Evolutionary conservation across 2,113 vertebrate species (phyloP).

Genomic region (Paramisgurnus dabryanus): DNA sequence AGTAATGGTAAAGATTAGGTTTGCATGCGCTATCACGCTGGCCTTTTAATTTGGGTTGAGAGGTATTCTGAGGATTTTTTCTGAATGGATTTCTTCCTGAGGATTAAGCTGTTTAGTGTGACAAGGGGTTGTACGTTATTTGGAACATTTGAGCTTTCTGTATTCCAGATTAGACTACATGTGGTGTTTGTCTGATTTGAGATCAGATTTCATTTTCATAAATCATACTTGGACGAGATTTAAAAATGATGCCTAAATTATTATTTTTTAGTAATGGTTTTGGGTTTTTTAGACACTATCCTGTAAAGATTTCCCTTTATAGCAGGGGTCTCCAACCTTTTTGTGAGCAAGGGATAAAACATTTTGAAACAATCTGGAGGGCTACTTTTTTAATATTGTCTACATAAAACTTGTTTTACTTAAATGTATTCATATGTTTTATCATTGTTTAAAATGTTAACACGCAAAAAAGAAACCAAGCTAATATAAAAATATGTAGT

Average conservation of each 20-base stretch:
- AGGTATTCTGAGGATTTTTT: slow-evolving; percentile 56
- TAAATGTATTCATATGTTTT: no score
- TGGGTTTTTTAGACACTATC: neutral
- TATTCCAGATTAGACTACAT: slow-evolving; percentile 6
- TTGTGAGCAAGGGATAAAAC: no score
- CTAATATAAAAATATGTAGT: no score
- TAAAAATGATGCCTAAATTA: neutral
- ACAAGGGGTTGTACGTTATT: slow-evolving; percentile 46
- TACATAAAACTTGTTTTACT: no score
- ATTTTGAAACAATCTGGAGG: no score
- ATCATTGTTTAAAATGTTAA: no score
- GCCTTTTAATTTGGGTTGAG: slow-evolving; percentile 28
- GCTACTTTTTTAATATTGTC: no score
- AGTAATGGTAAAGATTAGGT: slow-evolving; percentile 10
- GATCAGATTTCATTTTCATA: neutral
- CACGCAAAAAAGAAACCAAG: no score
- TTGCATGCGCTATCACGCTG: neutral
- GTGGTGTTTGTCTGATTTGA: slow-evolving; percentile 9
- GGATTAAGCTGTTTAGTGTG: slow-evolving; percentile 66
- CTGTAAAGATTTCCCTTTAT: no score
- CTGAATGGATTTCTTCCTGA: slow-evolving; percentile 57
- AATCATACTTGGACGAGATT: neutral
- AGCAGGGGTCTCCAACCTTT: no score
- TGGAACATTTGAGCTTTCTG: slow-evolving; percentile 49
- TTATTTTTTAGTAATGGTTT: neutral